phyloP scores from a whole-genome alignment of 2,888 invertebrate species.

The Ormyrus thymus region DNA sequence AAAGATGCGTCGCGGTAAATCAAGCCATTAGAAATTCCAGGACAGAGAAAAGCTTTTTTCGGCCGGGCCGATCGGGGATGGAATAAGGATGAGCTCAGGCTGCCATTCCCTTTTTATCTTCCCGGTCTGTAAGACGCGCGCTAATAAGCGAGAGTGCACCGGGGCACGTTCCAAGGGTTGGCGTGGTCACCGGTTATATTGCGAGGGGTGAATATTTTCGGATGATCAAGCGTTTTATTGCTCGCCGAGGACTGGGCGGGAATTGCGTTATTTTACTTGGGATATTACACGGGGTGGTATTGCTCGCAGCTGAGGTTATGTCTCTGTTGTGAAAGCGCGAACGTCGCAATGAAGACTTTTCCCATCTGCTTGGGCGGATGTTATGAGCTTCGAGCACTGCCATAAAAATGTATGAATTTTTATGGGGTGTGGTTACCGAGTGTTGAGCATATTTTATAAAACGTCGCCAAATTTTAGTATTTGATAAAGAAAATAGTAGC shows the following conservation, averaged over 20 bases:
- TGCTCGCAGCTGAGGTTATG: constrained; percentile 15
- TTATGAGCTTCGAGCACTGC: constrained; percentile 1
- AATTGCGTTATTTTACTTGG: constrained; percentile 33
- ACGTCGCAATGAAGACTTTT: constrained; percentile 40
- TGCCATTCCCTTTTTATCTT: neutral
- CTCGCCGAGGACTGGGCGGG: constrained; percentile 38
- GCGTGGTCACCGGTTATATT: neutral
- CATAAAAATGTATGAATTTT: neutral
- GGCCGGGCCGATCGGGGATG: constrained; percentile 17
- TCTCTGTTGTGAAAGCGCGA: constrained; percentile 22
- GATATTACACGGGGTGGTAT: constrained; percentile 1
- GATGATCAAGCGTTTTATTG: constrained; percentile 51
- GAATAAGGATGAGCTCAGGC: constrained; percentile 27
- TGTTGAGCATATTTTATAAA: too few species aligned
- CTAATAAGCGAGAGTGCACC: constrained; percentile 34
- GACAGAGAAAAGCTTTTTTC: constrained; percentile 13
- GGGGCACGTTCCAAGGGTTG: neutral
- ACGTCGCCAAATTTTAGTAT: too few species aligned
- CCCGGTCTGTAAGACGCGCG: neutral
- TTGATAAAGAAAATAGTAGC: too few species aligned
- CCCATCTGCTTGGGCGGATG: neutral
- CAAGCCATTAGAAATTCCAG: constrained; percentile 35
- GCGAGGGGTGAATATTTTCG: constrained; percentile 50
- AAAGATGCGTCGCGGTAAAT: constrained; percentile 7
- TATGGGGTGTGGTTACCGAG: neutral